Base-by-base conservation (phyloP, 2,113 vertebrate species). In the Oncorhynchus tshawytscha region DNA sequence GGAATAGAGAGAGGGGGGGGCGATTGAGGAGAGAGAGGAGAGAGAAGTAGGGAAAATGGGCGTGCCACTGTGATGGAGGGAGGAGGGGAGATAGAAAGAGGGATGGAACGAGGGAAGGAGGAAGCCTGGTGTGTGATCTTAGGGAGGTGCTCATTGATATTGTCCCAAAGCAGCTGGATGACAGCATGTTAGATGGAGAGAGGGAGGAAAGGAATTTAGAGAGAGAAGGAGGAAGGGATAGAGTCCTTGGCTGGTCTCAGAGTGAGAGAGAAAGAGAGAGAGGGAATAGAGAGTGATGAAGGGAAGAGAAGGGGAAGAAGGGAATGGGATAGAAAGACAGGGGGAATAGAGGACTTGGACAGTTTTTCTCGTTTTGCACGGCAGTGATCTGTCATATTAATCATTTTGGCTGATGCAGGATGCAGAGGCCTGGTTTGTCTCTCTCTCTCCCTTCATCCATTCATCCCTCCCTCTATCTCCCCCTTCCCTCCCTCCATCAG, bases 131-230 rank as follows among this genome's bases (percentile, higher is more conserved):
- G 57, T 66, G 59, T 31, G 39, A 24, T 64, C 31, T 75, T 51
- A 67, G 39, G 75, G 67, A 54, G 2, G 34, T 11, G 66, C 68
- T 64, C 72, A 57, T 70, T 73, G 73, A 81, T 80, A 49, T 62
- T 73, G 9, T 45, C 9, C 2, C 1, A 45, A 45, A 45, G 60
- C 74, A 45, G 39, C 24, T 72, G 80, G 77, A 34, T 22, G 79
- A 81, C 73, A 78, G 51, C 67, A 72, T 64, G 70, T 72, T 67
- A 67, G 49, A 68, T 9, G 31, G 54, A 20, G 51, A 34, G 48
- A 75, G 45, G 45, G 70, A 27, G 64, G 31, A 45, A 34, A 2
- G 24, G 15, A 11, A 29, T n/a, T 3, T 3, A 69, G 67, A 68
- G 67, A 68, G 29, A 69, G 20, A 39, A 20, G 22, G 39, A 70